These are phyloP conservation scores for Neodiprion virginianus DNA, from an alignment of 1,140 invertebrate genomes.

Conservation along the genomic window DNA sequence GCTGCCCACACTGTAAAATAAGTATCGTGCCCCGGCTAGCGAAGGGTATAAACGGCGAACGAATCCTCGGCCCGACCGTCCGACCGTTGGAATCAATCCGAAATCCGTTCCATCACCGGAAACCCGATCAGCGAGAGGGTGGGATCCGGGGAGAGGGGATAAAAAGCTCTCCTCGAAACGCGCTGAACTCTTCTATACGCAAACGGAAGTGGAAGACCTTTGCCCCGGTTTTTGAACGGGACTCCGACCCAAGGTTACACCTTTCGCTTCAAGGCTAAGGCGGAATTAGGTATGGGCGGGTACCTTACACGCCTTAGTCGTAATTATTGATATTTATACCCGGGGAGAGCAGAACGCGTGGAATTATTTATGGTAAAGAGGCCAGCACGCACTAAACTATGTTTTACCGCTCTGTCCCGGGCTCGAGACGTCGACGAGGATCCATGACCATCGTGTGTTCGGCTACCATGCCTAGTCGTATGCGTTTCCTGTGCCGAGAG, in stretches of 20 bases:
- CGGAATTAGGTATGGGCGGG: background rate
- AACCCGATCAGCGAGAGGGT: too few species aligned
- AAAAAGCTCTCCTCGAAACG: background rate
- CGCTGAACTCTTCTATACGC: background rate
- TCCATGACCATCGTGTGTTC: slow-evolving; percentile 6
- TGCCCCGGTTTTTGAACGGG: background rate
- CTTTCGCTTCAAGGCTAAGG: background rate
- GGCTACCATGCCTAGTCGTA: too few species aligned
- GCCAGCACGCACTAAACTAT: slow-evolving; percentile 30
- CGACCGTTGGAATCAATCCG: too few species aligned
- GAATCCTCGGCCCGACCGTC: background rate
- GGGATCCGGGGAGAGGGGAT: background rate
- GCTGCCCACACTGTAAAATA: slow-evolving; percentile 7
- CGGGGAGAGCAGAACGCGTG: slow-evolving; percentile 17
- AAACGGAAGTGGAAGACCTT: background rate
- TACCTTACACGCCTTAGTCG: slow-evolving; percentile 21
- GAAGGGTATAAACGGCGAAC: background rate
- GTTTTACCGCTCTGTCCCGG: slow-evolving; percentile 31
- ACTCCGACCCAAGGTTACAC: background rate
- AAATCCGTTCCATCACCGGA: too few species aligned
- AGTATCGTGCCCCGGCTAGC: background rate
- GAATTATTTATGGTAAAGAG: slow-evolving; percentile 38
- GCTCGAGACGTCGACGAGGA: slow-evolving; percentile 16
- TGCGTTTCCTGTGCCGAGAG: too few species aligned
- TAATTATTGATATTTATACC: slow-evolving; percentile 41